Conservation (phyloP, 2,888 invertebrate species). For the Megamerina dolium region DNA sequence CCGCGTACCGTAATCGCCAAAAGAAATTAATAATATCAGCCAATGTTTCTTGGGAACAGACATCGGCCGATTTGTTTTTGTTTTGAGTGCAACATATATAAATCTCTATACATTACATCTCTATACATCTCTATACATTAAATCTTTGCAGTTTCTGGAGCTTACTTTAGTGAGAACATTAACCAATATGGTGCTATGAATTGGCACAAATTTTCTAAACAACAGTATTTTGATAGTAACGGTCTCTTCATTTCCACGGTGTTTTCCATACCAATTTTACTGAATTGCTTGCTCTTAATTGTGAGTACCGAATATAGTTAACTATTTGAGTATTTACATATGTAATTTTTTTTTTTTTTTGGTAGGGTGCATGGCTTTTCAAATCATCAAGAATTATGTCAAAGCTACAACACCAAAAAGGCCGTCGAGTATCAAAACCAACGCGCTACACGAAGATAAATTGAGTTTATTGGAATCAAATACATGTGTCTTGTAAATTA, state of each 20-base stretch:
- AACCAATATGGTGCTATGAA: constrained; percentile 83
- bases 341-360: constrained; percentile 27
- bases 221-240: constrained; percentile 91
- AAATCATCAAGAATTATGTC: constrained; percentile 84
- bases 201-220: constrained; percentile 81
- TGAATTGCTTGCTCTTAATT: constrained; percentile 91
- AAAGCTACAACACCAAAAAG: too few species aligned
- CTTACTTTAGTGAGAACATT: constrained; percentile 85
- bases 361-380: constrained; percentile 83
- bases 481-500: too few species aligned
- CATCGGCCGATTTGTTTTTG: too few species aligned
- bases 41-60: too few species aligned
- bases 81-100: too few species aligned
- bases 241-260: constrained; percentile 90
- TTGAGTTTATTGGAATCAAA: too few species aligned
- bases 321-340: neutral
- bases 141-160: constrained; percentile 74
- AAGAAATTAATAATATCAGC: too few species aligned
- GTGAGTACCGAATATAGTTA: constrained; percentile 57
- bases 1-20: too few species aligned
- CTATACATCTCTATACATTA: too few species aligned
- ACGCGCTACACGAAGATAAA: too few species aligned
- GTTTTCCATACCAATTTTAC: constrained; percentile 85
- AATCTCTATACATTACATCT: too few species aligned
- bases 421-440: too few species aligned